A percentile compares a stretch with the other conserved stretches of the same genome.
These are phyloP conservation scores for Apodemia zela DNA, from an alignment of 2,888 invertebrate genomes.

Conservation along the genomic window DNA sequence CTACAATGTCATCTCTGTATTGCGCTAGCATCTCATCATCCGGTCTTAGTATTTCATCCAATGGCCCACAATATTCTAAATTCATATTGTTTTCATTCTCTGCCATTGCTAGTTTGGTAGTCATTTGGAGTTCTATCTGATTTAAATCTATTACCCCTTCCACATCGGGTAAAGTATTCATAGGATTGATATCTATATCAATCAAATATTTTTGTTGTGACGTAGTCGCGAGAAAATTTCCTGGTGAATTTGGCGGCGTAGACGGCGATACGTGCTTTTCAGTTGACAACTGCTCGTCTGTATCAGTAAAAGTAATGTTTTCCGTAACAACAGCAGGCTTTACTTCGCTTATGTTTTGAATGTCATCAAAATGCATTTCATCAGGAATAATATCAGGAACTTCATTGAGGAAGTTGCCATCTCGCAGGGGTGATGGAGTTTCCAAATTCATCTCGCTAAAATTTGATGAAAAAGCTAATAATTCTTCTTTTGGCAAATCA, in stretches of 20 bases:
- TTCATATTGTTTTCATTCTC: conserved; percentile 77
- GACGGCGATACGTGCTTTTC: conserved; percentile 61
- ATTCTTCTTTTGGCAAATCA: conserved; percentile 68
- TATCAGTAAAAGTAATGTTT: conserved; percentile 41
- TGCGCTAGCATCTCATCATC: conserved; percentile 42
- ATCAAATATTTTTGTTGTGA: conserved; percentile 63
- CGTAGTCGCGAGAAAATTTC: conserved; percentile 58
- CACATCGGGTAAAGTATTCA: conserved; percentile 25
- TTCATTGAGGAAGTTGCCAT: conserved; percentile 69
- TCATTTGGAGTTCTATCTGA: conserved; percentile 70
- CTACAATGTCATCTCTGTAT: conserved; percentile 49
- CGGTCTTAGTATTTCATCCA: conserved; percentile 56
- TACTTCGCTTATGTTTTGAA: conserved; percentile 47
- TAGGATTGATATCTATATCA: conserved; percentile 53
- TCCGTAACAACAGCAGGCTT: conserved; percentile 44
- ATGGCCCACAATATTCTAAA: conserved; percentile 70
- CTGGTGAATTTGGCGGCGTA: conserved; percentile 71
- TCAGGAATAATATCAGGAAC: conserved; percentile 65
- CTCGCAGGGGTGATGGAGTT: conserved; percentile 69
- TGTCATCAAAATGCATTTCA: conserved; percentile 56
- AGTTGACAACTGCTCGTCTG: conserved; percentile 54
- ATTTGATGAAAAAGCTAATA: conserved; percentile 77
- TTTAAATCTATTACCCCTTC: conserved; percentile 57
- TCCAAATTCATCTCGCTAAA: conserved; percentile 74
- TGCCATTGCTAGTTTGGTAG: conserved; percentile 70